Conservation (phyloP, 2,113 vertebrate genomes). For the Xiphorhynchus elegans region DNA sequence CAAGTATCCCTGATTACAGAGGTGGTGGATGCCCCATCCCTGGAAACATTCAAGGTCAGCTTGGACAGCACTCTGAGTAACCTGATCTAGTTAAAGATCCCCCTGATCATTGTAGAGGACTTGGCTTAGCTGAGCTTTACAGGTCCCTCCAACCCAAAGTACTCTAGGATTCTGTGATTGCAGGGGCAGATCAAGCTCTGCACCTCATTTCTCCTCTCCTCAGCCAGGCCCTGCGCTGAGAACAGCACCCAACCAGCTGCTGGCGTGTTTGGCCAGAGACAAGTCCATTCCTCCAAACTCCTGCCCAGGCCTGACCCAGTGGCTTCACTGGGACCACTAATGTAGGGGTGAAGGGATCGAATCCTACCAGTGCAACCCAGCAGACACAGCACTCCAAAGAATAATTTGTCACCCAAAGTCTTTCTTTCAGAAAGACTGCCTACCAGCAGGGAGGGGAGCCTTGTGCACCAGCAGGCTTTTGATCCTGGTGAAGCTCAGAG, state of each 20-base stretch:
- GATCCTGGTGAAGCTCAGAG: background rate
- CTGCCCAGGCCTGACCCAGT: background rate
- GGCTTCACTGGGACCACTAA: background rate
- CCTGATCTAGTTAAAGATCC: background rate
- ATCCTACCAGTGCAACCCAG: background rate
- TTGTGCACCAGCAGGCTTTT: background rate
- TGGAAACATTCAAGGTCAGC: background rate
- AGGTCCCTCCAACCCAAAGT: background rate
- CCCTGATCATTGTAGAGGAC: background rate
- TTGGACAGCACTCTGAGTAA: background rate
- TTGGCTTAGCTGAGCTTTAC: background rate
- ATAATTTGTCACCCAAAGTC: background rate
- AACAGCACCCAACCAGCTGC: background rate
- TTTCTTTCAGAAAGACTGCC: background rate
- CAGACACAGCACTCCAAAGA: background rate
- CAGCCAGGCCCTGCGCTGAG: rapidly evolving
- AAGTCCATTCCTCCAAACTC: rapidly evolving
- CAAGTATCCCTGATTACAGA: background rate
- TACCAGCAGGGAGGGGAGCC: background rate
- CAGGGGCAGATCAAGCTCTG: background rate
- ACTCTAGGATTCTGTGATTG: background rate
- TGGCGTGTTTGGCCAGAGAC: rapidly evolving
- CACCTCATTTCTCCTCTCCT: background rate
- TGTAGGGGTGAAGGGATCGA: background rate
- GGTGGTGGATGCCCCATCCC: background rate